These are phyloP conservation scores for Poecilia wingei DNA, from an alignment of 2,797 vertebrate species.

Conservation along the genomic window DNA sequence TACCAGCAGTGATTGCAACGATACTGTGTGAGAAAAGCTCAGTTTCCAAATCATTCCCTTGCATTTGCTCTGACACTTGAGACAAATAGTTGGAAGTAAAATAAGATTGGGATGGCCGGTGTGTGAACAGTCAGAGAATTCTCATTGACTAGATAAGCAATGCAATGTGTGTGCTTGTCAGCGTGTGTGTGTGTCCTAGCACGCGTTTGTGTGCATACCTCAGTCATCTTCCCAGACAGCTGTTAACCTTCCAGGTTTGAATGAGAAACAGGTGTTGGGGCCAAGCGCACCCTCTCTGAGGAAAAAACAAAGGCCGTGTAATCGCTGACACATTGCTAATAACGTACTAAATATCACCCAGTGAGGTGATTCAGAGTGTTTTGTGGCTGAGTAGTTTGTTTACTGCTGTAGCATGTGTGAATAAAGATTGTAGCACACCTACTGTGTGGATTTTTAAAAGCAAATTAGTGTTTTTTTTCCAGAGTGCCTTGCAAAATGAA, in stretches of 20 bases:
- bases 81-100: constrained; percentile 40
- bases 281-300: constrained; percentile 36
- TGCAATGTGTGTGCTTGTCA: background rate
- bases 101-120: constrained; percentile 20
- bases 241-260: constrained; percentile 67
- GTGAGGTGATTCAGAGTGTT: constrained; percentile 40
- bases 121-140: constrained; percentile 21
- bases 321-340: constrained; percentile 63
- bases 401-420: constrained; percentile 19
- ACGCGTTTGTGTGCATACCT: constrained; percentile 17
- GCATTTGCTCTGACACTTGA: constrained; percentile 37
- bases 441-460: background rate
- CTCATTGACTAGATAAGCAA: constrained; percentile 24
- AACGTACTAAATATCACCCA: constrained; percentile 37
- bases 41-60: constrained; percentile 10
- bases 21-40: constrained; percentile 7
- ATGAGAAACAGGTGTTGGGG: constrained; percentile 70
- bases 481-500: background rate
- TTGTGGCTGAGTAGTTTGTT: constrained; percentile 33
- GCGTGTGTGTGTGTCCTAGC: background rate
- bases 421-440: constrained; percentile 3
- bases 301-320: constrained; percentile 40
- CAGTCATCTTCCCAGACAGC: constrained; percentile 54
- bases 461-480: background rate
- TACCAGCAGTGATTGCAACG: constrained; percentile 34